Percentiles rank a stretch among this genome's conserved stretches.
phyloP scores from a whole-genome alignment of 2,797 vertebrate species.

The Eospalax fontanierii region DNA sequence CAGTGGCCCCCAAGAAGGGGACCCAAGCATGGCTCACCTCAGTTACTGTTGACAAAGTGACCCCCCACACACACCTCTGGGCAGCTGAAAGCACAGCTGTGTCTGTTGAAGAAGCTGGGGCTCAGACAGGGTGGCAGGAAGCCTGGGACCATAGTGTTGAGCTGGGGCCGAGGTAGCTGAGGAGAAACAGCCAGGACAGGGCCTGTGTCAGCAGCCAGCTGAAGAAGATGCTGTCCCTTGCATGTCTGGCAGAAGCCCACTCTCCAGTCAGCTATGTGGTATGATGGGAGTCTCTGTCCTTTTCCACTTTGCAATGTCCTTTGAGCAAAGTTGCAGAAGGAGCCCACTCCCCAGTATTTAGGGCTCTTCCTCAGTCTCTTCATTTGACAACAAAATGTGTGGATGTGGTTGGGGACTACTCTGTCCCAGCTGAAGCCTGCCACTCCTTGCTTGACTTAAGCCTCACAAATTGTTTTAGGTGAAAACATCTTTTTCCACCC shows the following conservation, averaged over 20 bases:
- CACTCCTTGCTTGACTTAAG: too few relatives aligned
- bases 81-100: neutral
- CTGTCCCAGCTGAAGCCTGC: too few relatives aligned
- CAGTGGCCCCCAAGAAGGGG: neutral
- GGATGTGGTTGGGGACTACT: neutral
- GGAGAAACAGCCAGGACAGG: neutral
- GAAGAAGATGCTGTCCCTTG: neutral
- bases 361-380: neutral
- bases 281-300: neutral
- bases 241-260: too few relatives aligned
- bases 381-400: neutral
- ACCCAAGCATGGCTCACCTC: neutral
- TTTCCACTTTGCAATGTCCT: neutral
- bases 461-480: too few relatives aligned
- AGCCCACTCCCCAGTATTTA: fast-evolving
- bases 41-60: neutral
- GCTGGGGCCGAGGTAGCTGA: neutral
- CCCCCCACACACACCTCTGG: too few relatives aligned
- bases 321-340: neutral
- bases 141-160: neutral
- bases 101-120: too few relatives aligned
- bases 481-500: too few relatives aligned
- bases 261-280: neutral
- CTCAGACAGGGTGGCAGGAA: neutral
- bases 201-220: neutral